Evolutionary conservation across 2,113 vertebrate species (phyloP), one percentile per base, ranked within the genome.

Genomic region (Dicaeum eximium): DNA sequence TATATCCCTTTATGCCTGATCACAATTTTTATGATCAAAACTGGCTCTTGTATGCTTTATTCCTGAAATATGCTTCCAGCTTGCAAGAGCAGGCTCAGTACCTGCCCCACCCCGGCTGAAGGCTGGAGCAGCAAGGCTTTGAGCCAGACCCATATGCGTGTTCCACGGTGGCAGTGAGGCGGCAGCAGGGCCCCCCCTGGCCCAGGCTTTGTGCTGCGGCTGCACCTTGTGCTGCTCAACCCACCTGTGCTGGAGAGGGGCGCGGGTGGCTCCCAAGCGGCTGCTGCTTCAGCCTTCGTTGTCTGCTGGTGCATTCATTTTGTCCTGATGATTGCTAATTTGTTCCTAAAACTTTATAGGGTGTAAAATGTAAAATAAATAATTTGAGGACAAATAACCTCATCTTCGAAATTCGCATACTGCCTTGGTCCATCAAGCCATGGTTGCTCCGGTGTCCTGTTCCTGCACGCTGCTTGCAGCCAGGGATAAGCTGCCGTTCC

Each of bases 121-220:
- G 45, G 38, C 20, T 2, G 3, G 53, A 64, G 37, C 37, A 67
- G 70, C 15, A 18, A n/a, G 42, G 15, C 45, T 66, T n/a, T 42
- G 56, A 78, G 50, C 4, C 80, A 31, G 48, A 44, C 6, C 30
- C 10, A 0, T 7, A 44, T 13, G 19, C 1, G 0, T 8, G 24
- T 69, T 51, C 21, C 10, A 0, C 0, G 22, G 73, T 2, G 60
- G n/a, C 53, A 19, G 21, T 2, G 25, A 25, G 67, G 48, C 3
- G 3, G 38, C 33, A 44, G 58, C 0, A 7, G n/a, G 27, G 22
- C 8, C 31, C 28, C 28, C 28, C 19, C 37, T 0, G 2, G 31
- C 57, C 40, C 19, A 12, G 54, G 11, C 58, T 17, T 18, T 3
- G 27, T 27, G 60, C 67, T 47, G 44, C 0, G 15, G 23, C 42